Base-by-base conservation (phyloP, 2,888 invertebrate genomes). In the Parnassius apollo region DNA sequence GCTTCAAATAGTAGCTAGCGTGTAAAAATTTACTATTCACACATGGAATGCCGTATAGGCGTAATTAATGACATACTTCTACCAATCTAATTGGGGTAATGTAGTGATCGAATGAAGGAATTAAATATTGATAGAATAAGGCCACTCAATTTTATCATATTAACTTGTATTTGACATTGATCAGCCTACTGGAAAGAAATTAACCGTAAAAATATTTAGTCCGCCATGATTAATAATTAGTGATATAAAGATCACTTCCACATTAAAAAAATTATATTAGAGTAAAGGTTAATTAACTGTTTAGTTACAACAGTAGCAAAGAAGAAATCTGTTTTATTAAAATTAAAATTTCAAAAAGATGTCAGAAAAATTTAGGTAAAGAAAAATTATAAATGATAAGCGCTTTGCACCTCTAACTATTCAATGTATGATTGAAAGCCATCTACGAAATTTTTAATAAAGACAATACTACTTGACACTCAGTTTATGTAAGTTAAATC, bases 231-330 rank as follows among this genome's bases (percentile, higher is more conserved):
- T 50, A 57, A 58, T 45, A 71, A 75, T 76, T 76, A 75, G 77
- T 78, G 73, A 74, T 35, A 75, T 72, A 75, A 73, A 66, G 73
- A 72, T 73, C 70, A 72, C 71, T 69, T 69, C 70, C 71, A 73
- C 73, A 69, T 68, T 69, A 70, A 65, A 70, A 67, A 72, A 77
- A 78, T 69, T 74, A 74, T 73, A 81, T 83, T 81, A 84, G 78
- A 80, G 78, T 77, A 78, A 18, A 75, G 84, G 87, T 88, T 88
- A 87, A 86, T 86, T 74, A 81, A 85, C 85, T 85, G 80, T 86
- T 88, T 88, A 88, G 89, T 89, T 81, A 89, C 88, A 85, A 88
- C 80, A 85, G 85, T 86, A 86, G 83, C 78, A 81, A 83, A 78
- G 75, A 80, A 82, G 80, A 77, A 76, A 75, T 79, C 77, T 84